Conservation (phyloP, 2,113 vertebrate species). For the Sinocyclocheilus maitianheensis region DNA sequence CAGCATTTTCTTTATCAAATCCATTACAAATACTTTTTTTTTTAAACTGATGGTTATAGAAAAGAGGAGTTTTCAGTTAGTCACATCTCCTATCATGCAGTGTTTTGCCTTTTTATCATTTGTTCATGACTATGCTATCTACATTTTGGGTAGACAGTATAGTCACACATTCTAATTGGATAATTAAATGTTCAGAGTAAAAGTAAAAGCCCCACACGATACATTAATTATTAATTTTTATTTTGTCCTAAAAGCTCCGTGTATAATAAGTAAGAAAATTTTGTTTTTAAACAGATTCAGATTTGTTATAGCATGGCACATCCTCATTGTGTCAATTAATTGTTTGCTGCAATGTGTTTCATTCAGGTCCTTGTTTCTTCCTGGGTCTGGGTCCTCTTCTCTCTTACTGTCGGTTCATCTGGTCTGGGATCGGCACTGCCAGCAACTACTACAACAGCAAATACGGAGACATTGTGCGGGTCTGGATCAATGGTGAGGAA, state of each 20-base stretch:
- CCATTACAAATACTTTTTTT: background rate
- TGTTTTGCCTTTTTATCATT: conserved; percentile 1
- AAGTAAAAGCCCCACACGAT: background rate
- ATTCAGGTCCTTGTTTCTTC: conserved; percentile 86
- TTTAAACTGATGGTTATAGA: background rate
- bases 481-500: conserved; percentile 94
- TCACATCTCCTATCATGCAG: background rate
- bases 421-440: conserved; percentile 90
- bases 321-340: background rate
- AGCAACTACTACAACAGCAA: conserved; percentile 93
- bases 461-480: conserved; percentile 90
- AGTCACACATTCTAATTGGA: background rate
- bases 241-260: background rate
- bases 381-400: conserved; percentile 78
- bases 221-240: background rate
- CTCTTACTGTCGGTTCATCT: conserved; percentile 75
- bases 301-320: background rate
- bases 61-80: background rate
- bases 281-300: background rate
- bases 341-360: conserved; percentile 25
- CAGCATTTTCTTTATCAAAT: background rate
- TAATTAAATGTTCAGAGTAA: background rate
- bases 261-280: background rate
- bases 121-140: background rate
- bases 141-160: background rate